Conservation (phyloP, 2,113 vertebrate genomes). For the Hydropotes inermis region DNA sequence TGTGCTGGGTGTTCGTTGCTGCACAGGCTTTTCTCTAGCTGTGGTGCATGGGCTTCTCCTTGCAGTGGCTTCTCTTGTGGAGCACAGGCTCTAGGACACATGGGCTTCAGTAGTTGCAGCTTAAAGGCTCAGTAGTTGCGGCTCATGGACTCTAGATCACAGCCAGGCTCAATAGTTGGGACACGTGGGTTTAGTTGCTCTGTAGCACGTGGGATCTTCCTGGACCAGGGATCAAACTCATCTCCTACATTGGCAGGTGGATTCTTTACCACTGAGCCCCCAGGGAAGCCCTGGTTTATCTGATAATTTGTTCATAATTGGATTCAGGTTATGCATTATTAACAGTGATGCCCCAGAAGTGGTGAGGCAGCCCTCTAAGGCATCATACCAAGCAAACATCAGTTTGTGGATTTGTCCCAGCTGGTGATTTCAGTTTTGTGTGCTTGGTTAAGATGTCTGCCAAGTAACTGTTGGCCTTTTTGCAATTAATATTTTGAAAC, state of each 20-base stretch:
- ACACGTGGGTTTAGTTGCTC: neutral
- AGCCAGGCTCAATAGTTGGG: neutral
- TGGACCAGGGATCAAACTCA: neutral
- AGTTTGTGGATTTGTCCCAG: neutral
- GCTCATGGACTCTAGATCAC: neutral
- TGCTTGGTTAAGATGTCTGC: neutral
- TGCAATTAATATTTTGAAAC: neutral
- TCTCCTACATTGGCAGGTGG: neutral
- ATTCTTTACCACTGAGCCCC: neutral
- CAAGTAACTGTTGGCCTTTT: neutral
- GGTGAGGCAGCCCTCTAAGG: neutral
- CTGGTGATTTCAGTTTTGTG: neutral
- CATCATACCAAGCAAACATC: neutral
- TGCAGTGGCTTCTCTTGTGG: neutral
- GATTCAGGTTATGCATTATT: neutral
- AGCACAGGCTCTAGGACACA: neutral
- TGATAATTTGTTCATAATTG: neutral
- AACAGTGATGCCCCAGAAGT: neutral
- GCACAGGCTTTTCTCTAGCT: neutral
- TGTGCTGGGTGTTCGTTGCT: neutral
- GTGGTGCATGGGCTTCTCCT: neutral
- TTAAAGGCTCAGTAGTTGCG: neutral
- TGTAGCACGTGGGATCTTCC: neutral
- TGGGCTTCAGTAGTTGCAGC: neutral
- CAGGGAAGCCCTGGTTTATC: neutral